Evolutionary conservation across 2,797 vertebrate species (phyloP).

Genomic region (Falco rusticolus): DNA sequence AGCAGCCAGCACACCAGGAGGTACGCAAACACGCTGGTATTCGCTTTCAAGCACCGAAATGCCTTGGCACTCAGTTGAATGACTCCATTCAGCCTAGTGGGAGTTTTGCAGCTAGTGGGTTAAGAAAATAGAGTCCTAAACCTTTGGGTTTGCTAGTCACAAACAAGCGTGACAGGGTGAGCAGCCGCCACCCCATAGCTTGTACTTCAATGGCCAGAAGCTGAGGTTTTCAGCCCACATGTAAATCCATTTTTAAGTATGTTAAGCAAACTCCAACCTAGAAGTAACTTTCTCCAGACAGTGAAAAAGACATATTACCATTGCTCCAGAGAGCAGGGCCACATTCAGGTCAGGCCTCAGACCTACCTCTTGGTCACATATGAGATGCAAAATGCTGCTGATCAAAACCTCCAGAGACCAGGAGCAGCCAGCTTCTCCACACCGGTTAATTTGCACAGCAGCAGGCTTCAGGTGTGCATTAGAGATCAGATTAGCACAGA

Average conservation of each 20-base stretch:
- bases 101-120: neutral
- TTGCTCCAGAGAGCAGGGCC: neutral
- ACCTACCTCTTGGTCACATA: neutral
- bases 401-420: neutral
- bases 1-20: slow-evolving; percentile 13
- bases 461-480: neutral
- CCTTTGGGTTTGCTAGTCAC: neutral
- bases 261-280: neutral
- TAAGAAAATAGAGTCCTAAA: slow-evolving; percentile 37
- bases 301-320: neutral
- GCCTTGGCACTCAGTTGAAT: slow-evolving; percentile 30
- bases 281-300: neutral
- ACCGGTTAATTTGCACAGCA: neutral
- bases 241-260: neutral
- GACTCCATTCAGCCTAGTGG: slow-evolving; percentile 31
- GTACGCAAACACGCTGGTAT: slow-evolving; percentile 7
- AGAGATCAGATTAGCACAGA: neutral
- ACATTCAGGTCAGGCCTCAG: neutral
- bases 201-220: neutral
- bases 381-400: neutral
- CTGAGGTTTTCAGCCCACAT: neutral
- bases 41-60: slow-evolving; percentile 32
- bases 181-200: neutral
- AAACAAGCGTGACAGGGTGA: neutral
- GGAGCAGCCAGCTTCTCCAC: neutral